A percentile compares a stretch with the other conserved stretches of the same genome.
Conservation (phyloP, 2,888 invertebrate species). For the Xestoiulus laeticollis region DNA sequence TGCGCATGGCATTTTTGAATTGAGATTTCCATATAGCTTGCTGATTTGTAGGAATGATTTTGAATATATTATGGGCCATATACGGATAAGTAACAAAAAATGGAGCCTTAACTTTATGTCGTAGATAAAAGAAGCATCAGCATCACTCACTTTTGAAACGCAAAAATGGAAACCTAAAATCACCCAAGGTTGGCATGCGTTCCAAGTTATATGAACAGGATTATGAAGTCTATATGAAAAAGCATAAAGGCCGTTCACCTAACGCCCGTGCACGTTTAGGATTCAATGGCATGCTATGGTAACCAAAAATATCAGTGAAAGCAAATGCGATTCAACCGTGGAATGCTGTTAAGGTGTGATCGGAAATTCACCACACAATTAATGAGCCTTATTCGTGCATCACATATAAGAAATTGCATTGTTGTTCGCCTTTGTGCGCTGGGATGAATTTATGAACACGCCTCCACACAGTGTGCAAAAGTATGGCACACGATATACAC, state of each 20-base stretch:
- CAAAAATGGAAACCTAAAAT: neutral
- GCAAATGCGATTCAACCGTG: too few species aligned
- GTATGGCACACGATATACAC: too few species aligned
- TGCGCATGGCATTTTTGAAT: conserved; percentile 27
- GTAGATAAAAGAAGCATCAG: conserved; percentile 27
- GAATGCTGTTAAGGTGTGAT: too few species aligned
- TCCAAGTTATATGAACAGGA: neutral
- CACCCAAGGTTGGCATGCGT: conserved; percentile 11
- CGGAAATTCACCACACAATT: too few species aligned
- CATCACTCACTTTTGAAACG: neutral
- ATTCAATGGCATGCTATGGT: too few species aligned
- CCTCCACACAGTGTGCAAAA: too few species aligned
- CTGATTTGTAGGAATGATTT: conserved; percentile 18
- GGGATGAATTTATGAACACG: too few species aligned
- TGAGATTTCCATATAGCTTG: conserved; percentile 32
- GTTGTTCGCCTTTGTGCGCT: too few species aligned
- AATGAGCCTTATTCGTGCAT: too few species aligned
- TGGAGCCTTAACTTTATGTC: neutral
- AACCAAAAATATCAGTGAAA: too few species aligned
- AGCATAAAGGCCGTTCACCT: neutral
- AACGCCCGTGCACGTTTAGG: neutral
- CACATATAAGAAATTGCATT: too few species aligned
- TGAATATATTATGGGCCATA: neutral
- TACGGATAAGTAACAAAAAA: conserved; percentile 23
- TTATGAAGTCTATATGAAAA: neutral